phyloP scores from a whole-genome alignment of 2,113 vertebrate species.

The Chloebia gouldiae region DNA sequence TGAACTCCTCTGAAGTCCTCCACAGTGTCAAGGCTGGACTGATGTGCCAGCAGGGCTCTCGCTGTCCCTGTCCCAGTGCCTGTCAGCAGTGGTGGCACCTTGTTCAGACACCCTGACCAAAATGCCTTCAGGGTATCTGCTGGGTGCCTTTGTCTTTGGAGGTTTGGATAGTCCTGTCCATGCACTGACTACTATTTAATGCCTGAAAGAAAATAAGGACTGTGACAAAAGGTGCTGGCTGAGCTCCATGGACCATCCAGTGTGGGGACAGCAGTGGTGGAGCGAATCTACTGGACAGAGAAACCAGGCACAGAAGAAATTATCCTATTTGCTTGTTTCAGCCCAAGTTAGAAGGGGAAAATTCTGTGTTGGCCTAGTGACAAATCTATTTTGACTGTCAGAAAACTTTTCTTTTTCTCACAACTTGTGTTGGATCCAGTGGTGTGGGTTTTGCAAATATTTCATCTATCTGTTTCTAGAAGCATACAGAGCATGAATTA shows the following conservation, averaged over 20 bases:
- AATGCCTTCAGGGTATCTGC: background rate
- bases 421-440: background rate
- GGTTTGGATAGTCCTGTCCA: background rate
- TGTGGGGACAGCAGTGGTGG: background rate
- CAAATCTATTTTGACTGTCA: background rate
- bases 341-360: background rate
- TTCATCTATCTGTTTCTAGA: constrained; percentile 14
- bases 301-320: background rate
- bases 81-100: background rate
- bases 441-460: background rate
- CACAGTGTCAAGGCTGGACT: background rate
- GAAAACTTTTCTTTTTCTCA: background rate
- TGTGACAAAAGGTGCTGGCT: background rate
- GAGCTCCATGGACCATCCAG: background rate
- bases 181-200: background rate
- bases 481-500: background rate
- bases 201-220: background rate
- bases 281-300: background rate
- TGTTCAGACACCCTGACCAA: background rate
- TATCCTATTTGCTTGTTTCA: background rate
- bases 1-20: background rate
- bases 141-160: background rate
- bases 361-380: background rate
- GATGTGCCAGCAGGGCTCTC: background rate
- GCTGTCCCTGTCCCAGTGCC: background rate